Conservation (phyloP, 2,888 invertebrate genomes). For the Callimorpha dominula region DNA sequence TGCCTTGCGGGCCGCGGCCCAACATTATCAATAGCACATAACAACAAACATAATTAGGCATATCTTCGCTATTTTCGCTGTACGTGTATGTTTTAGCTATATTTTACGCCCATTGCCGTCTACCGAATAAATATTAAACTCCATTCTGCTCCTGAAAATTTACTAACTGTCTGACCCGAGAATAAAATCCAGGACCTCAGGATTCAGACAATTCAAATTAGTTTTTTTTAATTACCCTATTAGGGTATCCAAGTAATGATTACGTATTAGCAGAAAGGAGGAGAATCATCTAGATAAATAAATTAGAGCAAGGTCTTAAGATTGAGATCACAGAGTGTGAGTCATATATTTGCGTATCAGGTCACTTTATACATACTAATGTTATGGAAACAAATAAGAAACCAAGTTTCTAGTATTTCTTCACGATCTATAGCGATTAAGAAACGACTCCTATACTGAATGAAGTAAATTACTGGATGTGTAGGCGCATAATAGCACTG, state of each 20-base stretch:
- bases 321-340: neutral
- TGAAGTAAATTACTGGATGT: no score
- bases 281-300: constrained; percentile 8
- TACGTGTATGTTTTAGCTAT: neutral
- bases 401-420: neutral
- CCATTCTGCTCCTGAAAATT: neutral
- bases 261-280: neutral
- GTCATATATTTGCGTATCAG: neutral
- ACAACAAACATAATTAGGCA: no score
- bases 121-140: neutral
- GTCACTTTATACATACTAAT: neutral
- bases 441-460: no score
- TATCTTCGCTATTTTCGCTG: no score
- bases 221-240: neutral
- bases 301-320: constrained; percentile 12
- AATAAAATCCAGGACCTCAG: neutral
- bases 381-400: neutral
- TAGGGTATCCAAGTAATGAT: neutral
- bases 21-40: no score
- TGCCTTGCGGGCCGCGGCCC: neutral
- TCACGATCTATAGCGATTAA: neutral
- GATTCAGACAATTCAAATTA: neutral
- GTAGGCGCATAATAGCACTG: no score
- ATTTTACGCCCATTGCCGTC: neutral
- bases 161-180: neutral